These are phyloP conservation scores for Leptonema lineaticorne DNA, from an alignment of 1,140 invertebrate genomes.

Conservation along the genomic window DNA sequence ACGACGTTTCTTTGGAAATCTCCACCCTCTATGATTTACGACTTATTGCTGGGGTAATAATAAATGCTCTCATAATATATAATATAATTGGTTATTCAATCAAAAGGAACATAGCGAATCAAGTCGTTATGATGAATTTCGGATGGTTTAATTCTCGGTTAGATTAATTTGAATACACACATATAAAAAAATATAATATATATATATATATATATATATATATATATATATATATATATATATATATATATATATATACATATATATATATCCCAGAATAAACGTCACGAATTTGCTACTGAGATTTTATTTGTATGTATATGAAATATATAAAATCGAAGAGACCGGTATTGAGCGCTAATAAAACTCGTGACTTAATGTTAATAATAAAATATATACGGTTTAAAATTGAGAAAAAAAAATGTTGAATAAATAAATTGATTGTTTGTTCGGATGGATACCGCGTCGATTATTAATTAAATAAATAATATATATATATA, in stretches of 20 bases:
- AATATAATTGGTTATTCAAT: conserved; percentile 2
- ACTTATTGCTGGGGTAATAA: not conserved
- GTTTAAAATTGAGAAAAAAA: not conserved
- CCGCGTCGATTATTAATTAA: no score
- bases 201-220: no score
- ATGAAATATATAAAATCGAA: not conserved
- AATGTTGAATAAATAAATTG: not conserved
- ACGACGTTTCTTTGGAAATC: no score
- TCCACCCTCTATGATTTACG: not conserved
- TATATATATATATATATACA: no score
- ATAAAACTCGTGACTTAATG: not conserved
- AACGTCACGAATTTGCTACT: no score
- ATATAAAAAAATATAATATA: no score
- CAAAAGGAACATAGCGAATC: not conserved
- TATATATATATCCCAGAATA: no score
- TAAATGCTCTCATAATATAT: not conserved
- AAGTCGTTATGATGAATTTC: not conserved
- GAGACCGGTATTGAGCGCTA: not conserved
- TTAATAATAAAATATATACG: not conserved
- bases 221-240: no score
- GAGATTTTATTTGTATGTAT: no score
- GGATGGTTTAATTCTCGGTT: no score
- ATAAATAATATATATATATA: no score
- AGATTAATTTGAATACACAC: not conserved
- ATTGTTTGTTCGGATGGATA: not conserved